phyloP scores from a whole-genome alignment of 2,113 vertebrate species.

The Dromas ardeola region DNA sequence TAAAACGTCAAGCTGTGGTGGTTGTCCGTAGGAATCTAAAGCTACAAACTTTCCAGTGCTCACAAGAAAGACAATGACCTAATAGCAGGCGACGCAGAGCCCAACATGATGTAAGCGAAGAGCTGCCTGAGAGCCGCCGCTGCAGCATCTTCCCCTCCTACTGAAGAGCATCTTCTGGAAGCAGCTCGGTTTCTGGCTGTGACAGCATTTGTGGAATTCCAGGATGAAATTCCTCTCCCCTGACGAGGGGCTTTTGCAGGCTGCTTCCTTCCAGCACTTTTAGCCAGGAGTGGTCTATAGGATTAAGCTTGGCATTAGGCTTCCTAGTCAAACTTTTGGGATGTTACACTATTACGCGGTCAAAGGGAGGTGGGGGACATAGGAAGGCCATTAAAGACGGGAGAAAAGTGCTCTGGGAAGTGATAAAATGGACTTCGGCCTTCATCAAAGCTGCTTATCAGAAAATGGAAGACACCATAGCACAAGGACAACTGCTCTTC shows the following conservation, averaged over 20 bases:
- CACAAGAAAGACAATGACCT: neutral
- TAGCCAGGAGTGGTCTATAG: neutral
- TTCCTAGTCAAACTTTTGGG: neutral
- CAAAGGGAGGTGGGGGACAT: neutral
- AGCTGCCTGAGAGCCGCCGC: neutral
- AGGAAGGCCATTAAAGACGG: neutral
- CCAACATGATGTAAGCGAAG: neutral
- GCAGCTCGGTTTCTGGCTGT: neutral
- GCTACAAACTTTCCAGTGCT: neutral
- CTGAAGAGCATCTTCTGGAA: constrained; percentile 7
- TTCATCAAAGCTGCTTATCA: neutral
- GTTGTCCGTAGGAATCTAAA: neutral
- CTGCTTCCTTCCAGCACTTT: neutral
- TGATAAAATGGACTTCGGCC: neutral
- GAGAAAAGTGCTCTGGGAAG: neutral
- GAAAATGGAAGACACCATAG: neutral
- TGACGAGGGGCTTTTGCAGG: neutral
- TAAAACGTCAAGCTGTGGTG: neutral
- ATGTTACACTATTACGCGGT: neutral
- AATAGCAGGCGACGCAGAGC: neutral
- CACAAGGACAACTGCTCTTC: neutral
- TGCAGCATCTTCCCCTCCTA: neutral
- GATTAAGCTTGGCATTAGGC: neutral
- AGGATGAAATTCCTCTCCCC: constrained; percentile 8
- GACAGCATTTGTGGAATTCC: neutral